Percentiles rank a stretch among this genome's conserved stretches.
Conservation (phyloP, 2,113 vertebrate genomes). For the Microcebus ravelobensis region DNA sequence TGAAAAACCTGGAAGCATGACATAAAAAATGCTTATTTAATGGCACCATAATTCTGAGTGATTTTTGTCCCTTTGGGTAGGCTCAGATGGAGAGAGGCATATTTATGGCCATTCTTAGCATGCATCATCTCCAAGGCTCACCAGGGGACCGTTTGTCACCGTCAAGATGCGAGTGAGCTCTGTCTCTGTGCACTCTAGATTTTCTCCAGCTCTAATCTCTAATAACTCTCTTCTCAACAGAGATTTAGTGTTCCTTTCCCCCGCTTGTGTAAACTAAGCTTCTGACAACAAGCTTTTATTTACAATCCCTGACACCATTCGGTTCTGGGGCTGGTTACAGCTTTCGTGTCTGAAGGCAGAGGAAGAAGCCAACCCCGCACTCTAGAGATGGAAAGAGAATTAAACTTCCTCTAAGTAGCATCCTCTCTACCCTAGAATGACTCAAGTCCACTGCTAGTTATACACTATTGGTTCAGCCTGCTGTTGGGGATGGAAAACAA, state of each 20-base stretch:
- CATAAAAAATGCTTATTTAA: slow-evolving; percentile 3
- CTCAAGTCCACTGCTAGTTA: background rate
- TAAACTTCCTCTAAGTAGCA: background rate
- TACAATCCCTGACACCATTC: background rate
- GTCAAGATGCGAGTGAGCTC: background rate
- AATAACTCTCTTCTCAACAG: background rate
- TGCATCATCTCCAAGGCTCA: too few species aligned
- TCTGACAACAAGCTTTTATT: background rate
- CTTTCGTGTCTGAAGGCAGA: background rate
- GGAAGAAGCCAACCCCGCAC: background rate
- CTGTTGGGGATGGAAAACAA: background rate
- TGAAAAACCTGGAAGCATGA: background rate
- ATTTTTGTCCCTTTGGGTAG: background rate
- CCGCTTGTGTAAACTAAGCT: background rate
- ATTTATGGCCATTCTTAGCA: background rate
- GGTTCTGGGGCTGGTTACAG: background rate
- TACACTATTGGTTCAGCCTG: background rate
- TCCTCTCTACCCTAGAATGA: background rate
- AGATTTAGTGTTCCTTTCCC: background rate
- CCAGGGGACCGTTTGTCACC: background rate
- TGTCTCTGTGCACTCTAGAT: background rate
- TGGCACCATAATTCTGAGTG: background rate
- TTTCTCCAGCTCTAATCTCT: background rate
- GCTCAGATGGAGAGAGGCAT: background rate
- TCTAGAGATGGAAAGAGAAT: background rate